Evolutionary conservation across 2,888 invertebrate genomes (phyloP).

Genomic region (Lithophane socia): DNA sequence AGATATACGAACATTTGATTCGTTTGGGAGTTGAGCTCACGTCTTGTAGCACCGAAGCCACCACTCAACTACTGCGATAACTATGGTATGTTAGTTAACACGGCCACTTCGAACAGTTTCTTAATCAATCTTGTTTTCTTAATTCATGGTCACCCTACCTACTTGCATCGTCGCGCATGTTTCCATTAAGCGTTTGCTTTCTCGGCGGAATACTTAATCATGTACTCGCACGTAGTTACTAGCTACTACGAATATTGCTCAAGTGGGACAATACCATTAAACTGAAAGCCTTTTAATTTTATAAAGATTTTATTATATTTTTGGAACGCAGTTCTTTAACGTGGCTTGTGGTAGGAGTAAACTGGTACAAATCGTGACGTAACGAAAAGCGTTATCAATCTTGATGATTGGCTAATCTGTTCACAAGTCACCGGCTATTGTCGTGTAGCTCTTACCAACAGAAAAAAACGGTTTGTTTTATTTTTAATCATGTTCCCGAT

Average conservation of each 20-base stretch:
- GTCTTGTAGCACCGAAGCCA: no score
- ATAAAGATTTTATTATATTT: conserved; percentile 4
- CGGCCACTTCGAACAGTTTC: background rate
- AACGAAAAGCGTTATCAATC: no score
- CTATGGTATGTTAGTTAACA: background rate
- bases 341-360: no score
- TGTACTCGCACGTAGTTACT: background rate
- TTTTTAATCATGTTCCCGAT: background rate
- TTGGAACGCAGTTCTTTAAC: no score
- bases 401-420: background rate
- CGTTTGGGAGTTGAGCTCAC: background rate
- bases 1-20: background rate
- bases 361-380: no score
- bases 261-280: background rate
- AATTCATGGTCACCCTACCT: background rate
- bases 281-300: conserved; percentile 10
- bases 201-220: conserved; percentile 14
- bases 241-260: background rate
- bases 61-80: no score
- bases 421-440: background rate
- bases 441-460: background rate
- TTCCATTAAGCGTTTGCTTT: background rate
- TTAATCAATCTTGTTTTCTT: background rate
- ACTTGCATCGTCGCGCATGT: background rate
- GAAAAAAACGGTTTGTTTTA: background rate